Evolutionary conservation across 2,888 invertebrate species (phyloP).

Genomic region (Meganola albula): DNA sequence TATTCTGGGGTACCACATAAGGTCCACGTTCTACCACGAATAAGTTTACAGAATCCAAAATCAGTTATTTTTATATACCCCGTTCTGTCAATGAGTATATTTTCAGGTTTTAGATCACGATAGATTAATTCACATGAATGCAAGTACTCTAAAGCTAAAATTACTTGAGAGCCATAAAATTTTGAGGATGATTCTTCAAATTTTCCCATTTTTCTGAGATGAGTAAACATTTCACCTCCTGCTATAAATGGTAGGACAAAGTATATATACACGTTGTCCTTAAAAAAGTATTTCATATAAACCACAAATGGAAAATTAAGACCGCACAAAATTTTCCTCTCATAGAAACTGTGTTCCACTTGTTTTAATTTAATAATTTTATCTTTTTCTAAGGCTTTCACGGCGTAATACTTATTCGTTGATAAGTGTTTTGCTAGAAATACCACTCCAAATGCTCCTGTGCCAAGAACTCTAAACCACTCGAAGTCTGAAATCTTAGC

Average conservation of each 20-base stretch:
- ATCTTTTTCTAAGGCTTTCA: constrained; percentile 92
- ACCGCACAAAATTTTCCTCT: constrained; percentile 91
- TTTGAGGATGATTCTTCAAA: constrained; percentile 87
- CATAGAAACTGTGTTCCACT: constrained; percentile 91
- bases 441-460: constrained; percentile 94
- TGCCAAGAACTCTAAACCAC: constrained; percentile 85
- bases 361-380: constrained; percentile 92
- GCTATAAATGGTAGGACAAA: constrained; percentile 88
- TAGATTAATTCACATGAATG: constrained; percentile 92
- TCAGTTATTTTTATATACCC: constrained; percentile 93
- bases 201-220: constrained; percentile 80
- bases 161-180: constrained; percentile 94
- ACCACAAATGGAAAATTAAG: constrained; percentile 93
- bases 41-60: constrained; percentile 95
- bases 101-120: constrained; percentile 95
- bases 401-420: constrained; percentile 83
- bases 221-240: constrained; percentile 92
- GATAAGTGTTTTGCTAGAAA: constrained; percentile 80
- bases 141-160: constrained; percentile 93
- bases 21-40: constrained; percentile 89
- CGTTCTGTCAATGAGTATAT: constrained; percentile 86
- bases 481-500: constrained; percentile 81
- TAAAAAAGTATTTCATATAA: constrained; percentile 88
- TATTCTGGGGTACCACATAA: constrained; percentile 98
- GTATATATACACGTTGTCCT: constrained; percentile 91